Percentiles rank a stretch among this genome's conserved stretches.
phyloP scores from a whole-genome alignment of 2,113 vertebrate species.

The Eulemur macaco region DNA sequence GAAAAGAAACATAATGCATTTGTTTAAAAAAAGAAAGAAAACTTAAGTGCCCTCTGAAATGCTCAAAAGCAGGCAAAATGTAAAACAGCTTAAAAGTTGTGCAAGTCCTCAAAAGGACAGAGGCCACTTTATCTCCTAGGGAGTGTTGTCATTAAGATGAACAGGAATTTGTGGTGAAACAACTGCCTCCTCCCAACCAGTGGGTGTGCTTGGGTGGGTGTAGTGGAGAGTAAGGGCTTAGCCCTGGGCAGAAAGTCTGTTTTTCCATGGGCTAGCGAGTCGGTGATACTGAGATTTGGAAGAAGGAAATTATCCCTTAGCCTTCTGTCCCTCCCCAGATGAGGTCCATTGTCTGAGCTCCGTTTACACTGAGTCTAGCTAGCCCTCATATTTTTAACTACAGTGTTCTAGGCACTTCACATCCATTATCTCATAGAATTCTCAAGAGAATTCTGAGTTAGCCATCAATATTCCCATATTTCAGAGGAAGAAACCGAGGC shows the following conservation, averaged over 20 bases:
- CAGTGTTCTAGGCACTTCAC: not conserved
- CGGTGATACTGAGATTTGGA: not conserved
- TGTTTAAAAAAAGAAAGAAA: not conserved
- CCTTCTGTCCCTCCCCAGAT: not conserved
- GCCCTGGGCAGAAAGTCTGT: not conserved
- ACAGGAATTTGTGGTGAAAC: not conserved
- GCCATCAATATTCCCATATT: not conserved
- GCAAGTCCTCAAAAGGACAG: not conserved
- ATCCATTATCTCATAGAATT: not conserved
- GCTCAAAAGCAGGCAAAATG: not conserved
- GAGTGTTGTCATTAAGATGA: not conserved
- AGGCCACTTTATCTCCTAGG: not conserved
- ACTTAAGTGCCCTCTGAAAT: not conserved
- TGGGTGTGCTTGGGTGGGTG: not conserved
- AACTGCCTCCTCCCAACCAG: not conserved
- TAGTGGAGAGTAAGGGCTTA: not conserved
- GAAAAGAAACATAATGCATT: not conserved
- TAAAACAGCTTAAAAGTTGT: not conserved
- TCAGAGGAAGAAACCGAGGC: not conserved
- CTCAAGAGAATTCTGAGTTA: not conserved
- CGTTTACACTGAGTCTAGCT: not conserved
- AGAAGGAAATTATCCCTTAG: not conserved
- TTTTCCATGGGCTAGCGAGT: not conserved
- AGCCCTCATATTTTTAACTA: not conserved
- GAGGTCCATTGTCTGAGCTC: not conserved